Evolutionary conservation across 2,888 invertebrate species (phyloP).

Genomic region (Machimus rusticus): DNA sequence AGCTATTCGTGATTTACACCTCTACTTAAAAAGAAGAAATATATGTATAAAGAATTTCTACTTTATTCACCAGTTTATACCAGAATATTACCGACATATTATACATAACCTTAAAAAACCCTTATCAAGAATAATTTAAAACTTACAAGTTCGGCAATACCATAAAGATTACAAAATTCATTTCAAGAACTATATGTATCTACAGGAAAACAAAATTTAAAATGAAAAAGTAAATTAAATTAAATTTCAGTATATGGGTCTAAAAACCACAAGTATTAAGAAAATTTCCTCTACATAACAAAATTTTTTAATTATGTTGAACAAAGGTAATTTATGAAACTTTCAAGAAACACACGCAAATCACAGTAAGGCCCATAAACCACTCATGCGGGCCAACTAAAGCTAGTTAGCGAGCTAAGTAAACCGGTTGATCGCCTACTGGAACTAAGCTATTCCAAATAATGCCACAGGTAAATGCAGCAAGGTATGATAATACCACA

Average conservation of each 20-base stretch:
- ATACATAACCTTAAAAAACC: too few species aligned
- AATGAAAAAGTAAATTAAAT: too few species aligned
- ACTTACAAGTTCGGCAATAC: too few species aligned
- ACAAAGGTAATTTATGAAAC: background rate
- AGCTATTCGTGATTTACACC: background rate
- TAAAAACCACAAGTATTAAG: too few species aligned
- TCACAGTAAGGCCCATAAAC: background rate
- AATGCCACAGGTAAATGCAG: background rate
- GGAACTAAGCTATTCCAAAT: background rate
- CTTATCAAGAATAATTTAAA: background rate
- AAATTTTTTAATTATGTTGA: too few species aligned
- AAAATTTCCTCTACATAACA: too few species aligned
- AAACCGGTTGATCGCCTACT: background rate
- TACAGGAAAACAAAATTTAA: too few species aligned
- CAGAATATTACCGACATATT: too few species aligned
- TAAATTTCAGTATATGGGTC: too few species aligned
- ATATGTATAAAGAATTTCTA: background rate
- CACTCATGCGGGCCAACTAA: background rate
- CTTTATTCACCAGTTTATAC: background rate
- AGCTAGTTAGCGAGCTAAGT: background rate
- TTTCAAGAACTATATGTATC: too few species aligned
- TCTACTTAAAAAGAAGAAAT: background rate
- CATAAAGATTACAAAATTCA: too few species aligned
- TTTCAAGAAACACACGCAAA: background rate
- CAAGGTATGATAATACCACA: background rate